Base-by-base conservation (phyloP, 1,140 invertebrate species). In the Papilio glaucus region DNA sequence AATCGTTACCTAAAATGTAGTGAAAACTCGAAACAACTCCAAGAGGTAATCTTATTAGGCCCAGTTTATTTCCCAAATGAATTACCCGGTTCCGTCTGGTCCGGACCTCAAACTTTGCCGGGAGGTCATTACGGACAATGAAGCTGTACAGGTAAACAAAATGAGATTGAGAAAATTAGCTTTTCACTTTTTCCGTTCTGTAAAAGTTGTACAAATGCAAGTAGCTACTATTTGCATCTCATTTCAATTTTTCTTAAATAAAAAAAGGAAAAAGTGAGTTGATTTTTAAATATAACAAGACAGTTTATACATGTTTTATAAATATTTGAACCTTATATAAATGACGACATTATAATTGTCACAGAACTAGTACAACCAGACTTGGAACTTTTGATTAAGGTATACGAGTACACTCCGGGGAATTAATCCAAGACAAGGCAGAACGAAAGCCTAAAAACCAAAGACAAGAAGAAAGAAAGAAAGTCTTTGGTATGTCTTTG, bases 1-100 rank as follows among this genome's bases (percentile, higher is more conserved):
- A 57, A 57, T 57, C 49, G 21, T 57, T 57, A 57, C 10, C 49
- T 6, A 57, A 57, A 57, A 57, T 57, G 49, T 24, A 21, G 49
- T 57, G 24, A 26, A 57, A 26, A 10, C 15, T 49, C 45, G 45
- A 49, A 49, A 57, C 49, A 57, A 57, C 49, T 57, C 49, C 49
- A 57, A 57, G 9, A 12, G 49, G 18, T 57, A 57, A 57, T 57
- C 49, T 57, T 57, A 57, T 57, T 57, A 57, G 49, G 21, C 49
- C 49, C 49, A 57, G 49, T 57, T 57, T 57, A 57, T 26, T 57
- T 0, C 49, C 49, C 24, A 57, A 57, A 57, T 57, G 49, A 57
- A 57, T 57, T 57, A 57, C 49, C 21, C 49, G 21, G 21, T 18
- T 24, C 21, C 49, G 21, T 9, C 49, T 24, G 9, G 21, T 57